Conservation (phyloP, 2,888 invertebrate genomes). For the Drosophila imparisetae region DNA sequence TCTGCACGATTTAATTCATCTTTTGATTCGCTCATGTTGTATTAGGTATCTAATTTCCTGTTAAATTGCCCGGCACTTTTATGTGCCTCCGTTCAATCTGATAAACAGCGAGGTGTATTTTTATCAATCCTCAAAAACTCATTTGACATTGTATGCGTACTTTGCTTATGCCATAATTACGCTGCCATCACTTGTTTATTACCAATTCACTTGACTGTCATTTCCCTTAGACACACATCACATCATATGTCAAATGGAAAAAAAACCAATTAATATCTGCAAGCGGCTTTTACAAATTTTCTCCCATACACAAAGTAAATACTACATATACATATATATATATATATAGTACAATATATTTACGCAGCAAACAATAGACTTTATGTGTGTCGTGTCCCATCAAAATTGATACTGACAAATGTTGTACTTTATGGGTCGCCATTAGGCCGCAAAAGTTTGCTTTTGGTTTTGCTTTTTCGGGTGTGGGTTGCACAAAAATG, state of each 20-base stretch:
- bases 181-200: constrained; percentile 35
- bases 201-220: constrained; percentile 29
- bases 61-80: background rate
- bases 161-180: constrained; percentile 29
- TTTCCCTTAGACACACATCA: constrained; percentile 43
- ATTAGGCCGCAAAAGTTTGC: constrained; percentile 70
- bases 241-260: constrained; percentile 36
- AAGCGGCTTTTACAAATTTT: constrained; percentile 59
- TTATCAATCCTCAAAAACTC: constrained; percentile 10
- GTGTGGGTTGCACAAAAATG: constrained; percentile 30
- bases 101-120: background rate
- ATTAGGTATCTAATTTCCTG: constrained; percentile 3
- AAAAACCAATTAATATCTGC: constrained; percentile 70
- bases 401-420: constrained; percentile 76
- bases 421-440: constrained; percentile 69
- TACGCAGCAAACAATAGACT: constrained; percentile 66
- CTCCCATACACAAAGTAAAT: constrained; percentile 5
- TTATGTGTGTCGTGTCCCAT: constrained; percentile 51
- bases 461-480: constrained; percentile 16
- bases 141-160: constrained; percentile 14
- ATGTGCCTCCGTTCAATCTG: background rate
- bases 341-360: constrained; percentile 47
- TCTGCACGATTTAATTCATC: background rate
- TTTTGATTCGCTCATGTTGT: background rate
- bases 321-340: background rate